Conservation (phyloP, 2,888 invertebrate species). For the Drosophila macrospina region DNA sequence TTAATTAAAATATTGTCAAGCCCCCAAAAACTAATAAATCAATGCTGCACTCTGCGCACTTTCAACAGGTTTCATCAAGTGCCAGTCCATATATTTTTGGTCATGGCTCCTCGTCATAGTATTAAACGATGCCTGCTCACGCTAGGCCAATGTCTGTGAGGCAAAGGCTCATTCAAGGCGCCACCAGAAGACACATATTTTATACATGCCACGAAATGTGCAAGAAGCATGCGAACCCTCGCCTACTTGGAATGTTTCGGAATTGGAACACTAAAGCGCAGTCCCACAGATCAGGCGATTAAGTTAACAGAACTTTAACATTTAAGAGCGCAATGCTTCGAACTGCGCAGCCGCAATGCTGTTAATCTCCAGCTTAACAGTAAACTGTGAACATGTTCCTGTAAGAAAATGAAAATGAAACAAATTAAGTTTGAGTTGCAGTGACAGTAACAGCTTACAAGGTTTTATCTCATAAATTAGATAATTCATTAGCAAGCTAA, state of each 20-base stretch:
- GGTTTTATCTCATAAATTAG: no score
- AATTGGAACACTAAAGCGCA: conserved; percentile 37
- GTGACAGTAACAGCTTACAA: no score
- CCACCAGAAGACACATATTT: conserved; percentile 52
- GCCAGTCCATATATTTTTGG: conserved; percentile 40
- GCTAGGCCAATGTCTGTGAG: conserved; percentile 21
- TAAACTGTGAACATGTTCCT: background rate
- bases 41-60: conserved; percentile 55
- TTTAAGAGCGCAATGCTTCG: conserved; percentile 58
- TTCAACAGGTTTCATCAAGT: conserved; percentile 75
- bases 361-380: conserved; percentile 29
- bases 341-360: conserved; percentile 59
- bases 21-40: conserved; percentile 63
- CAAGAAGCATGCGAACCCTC: conserved; percentile 49
- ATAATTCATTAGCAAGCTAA: no score
- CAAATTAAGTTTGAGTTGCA: background rate
- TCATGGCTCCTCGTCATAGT: background rate
- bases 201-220: conserved; percentile 48
- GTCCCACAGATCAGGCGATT: conserved; percentile 9
- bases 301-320: conserved; percentile 55
- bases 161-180: conserved; percentile 37
- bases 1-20: conserved; percentile 74
- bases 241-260: conserved; percentile 48
- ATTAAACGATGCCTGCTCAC: conserved; percentile 36
- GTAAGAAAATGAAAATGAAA: background rate